Evolutionary conservation across 2,888 invertebrate species (phyloP).

Genomic region (Drosophila neotestacea): DNA sequence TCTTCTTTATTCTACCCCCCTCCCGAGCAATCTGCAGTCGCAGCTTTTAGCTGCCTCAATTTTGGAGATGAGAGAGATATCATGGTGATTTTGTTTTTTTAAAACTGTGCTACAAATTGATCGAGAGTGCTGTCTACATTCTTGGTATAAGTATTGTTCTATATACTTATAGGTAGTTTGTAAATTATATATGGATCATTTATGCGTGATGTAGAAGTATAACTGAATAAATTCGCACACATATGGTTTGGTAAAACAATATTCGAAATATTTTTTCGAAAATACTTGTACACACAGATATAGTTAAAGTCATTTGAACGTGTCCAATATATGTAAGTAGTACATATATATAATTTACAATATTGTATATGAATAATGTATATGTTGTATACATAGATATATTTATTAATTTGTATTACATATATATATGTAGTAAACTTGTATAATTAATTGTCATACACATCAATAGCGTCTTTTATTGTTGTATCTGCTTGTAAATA

Average conservation of each 20-base stretch:
- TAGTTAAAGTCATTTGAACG: constrained; percentile 30
- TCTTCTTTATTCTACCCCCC: constrained; percentile 5
- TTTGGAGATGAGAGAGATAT: constrained; percentile 17
- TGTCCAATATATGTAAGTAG: constrained; percentile 15
- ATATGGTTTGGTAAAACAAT: constrained; percentile 76
- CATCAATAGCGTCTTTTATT: constrained; percentile 63
- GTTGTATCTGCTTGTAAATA: constrained; percentile 54
- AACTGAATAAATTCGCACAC: constrained; percentile 52
- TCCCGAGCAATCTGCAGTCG: constrained; percentile 28
- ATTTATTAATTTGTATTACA: constrained; percentile 28
- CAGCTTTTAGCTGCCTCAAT: constrained; percentile 62
- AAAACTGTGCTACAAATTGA: constrained; percentile 40
- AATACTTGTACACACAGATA: constrained; percentile 49
- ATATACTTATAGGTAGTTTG: constrained; percentile 5
- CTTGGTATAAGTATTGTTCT: neutral
- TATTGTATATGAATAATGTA: constrained; percentile 64
- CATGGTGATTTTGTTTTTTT: neutral
- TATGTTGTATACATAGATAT: constrained; percentile 49
- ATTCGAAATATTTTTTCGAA: constrained; percentile 39
- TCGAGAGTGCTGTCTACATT: constrained; percentile 9
- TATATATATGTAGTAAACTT: constrained; percentile 49
- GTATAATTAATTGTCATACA: constrained; percentile 80
- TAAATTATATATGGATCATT: constrained; percentile 21
- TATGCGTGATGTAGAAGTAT: constrained; percentile 7
- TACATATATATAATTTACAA: constrained; percentile 61